Percentiles rank a stretch among this genome's conserved stretches.
These are phyloP conservation scores for Amphipyra tragopoginis DNA, from an alignment of 2,888 invertebrate genomes.

Conservation along the genomic window DNA sequence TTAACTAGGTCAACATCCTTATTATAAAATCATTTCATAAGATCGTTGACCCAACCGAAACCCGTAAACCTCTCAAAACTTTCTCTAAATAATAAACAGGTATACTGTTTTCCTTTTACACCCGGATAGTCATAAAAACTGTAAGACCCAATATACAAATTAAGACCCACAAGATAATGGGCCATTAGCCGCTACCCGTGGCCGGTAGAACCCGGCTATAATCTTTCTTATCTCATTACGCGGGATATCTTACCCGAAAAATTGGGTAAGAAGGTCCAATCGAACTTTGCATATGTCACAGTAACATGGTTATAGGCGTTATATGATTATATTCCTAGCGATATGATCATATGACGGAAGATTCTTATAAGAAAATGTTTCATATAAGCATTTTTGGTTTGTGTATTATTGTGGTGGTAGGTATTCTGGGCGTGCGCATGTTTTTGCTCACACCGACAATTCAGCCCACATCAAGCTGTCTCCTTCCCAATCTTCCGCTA, in stretches of 20 bases:
- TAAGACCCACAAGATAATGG: conserved; percentile 35
- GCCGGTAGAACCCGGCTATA: conserved; percentile 29
- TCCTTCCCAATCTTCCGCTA: too few species aligned
- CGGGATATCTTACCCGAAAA: neutral
- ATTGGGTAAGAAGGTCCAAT: conserved; percentile 19
- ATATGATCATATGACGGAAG: too few species aligned
- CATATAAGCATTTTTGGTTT: too few species aligned
- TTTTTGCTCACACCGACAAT: too few species aligned
- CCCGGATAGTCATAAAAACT: conserved; percentile 12
- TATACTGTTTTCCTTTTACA: conserved; percentile 26
- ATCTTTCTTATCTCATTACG: conserved; percentile 51
- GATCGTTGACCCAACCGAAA: neutral
- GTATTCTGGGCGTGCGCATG: too few species aligned
- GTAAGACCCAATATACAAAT: conserved; percentile 35
- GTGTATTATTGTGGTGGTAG: too few species aligned
- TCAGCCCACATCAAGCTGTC: too few species aligned
- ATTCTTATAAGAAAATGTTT: too few species aligned
- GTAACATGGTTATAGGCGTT: too few species aligned
- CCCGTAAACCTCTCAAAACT: neutral
- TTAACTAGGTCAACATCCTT: neutral
- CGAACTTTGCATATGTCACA: too few species aligned
- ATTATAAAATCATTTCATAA: neutral
- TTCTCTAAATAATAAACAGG: neutral
- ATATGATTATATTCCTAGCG: too few species aligned
- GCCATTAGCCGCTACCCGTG: conserved; percentile 28